These are phyloP conservation scores for Microctenopoma lineatum DNA, from an alignment of 2,797 vertebrate species.

Conservation along the genomic window DNA sequence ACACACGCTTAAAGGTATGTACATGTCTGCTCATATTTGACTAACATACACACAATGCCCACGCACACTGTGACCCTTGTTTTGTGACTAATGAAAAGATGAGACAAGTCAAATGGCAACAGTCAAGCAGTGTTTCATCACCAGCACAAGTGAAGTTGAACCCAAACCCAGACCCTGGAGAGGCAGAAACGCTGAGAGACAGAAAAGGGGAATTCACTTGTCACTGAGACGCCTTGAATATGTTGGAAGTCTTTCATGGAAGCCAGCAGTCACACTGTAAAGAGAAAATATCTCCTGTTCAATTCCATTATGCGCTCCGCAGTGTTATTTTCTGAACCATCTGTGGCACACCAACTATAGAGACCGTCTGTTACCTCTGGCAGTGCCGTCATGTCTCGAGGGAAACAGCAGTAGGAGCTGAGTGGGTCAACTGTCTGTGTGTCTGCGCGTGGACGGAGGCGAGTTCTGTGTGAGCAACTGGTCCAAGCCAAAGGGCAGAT, in stretches of 20 bases:
- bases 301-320: neutral
- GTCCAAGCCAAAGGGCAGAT: conserved; percentile 28
- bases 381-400: conserved; percentile 18
- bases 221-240: too few relatives aligned
- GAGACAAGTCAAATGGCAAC: conserved; percentile 32
- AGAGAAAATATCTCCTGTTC: neutral
- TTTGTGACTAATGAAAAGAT: conserved; percentile 38
- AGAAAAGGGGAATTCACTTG: neutral
- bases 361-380: conserved; percentile 37
- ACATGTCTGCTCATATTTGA: neutral
- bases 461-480: conserved; percentile 24
- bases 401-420: conserved; percentile 22
- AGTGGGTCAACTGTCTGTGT: conserved; percentile 34
- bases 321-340: conserved; percentile 28
- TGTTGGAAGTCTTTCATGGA: neutral
- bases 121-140: conserved; percentile 54
- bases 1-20: conserved; percentile 9
- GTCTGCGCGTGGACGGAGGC: conserved; percentile 13
- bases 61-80: conserved; percentile 6
- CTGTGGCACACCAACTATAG: conserved; percentile 18
- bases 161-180: conserved; percentile 19
- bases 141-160: conserved; percentile 23
- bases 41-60: neutral
- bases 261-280: neutral
- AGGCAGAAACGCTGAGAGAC: neutral